A percentile compares a stretch with the other conserved stretches of the same genome.
phyloP scores from a whole-genome alignment of 2,888 invertebrate genomes.

The Sminthurinus aureus region DNA sequence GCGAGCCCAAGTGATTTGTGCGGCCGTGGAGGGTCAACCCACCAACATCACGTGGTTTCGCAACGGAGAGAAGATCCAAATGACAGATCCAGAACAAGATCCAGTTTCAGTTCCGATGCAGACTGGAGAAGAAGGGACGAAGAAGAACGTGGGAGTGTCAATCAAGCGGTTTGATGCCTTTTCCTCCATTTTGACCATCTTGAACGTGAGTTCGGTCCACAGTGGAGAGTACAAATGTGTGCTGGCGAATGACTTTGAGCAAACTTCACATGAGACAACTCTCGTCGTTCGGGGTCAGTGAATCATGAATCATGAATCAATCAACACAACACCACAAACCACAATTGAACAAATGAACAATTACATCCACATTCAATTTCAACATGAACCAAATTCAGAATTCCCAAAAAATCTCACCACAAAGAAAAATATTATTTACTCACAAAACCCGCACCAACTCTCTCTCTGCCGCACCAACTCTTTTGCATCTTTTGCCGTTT shows the following conservation, averaged over 20 bases:
- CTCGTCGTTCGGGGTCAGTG: slow-evolving; percentile 69
- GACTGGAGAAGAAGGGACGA: not conserved
- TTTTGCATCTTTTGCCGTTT: slow-evolving; percentile 27
- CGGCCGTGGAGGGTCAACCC: slow-evolving; percentile 60
- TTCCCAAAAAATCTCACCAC: not conserved
- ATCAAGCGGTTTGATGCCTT: slow-evolving; percentile 70
- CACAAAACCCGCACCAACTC: not conserved
- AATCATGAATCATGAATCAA: not conserved
- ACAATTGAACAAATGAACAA: not conserved
- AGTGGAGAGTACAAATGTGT: slow-evolving; percentile 71
- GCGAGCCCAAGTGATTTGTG: slow-evolving; percentile 62
- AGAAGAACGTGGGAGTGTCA: slow-evolving; percentile 64
- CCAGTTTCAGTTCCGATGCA: not conserved
- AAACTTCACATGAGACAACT: slow-evolving; percentile 69
- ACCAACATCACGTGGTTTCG: slow-evolving; percentile 28
- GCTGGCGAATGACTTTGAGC: slow-evolving; percentile 70
- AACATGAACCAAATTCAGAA: not conserved
- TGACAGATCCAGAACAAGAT: not conserved
- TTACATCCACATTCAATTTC: not conserved
- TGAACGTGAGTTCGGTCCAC: slow-evolving; percentile 68
- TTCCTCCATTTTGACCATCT: slow-evolving; percentile 70
- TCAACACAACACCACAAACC: not conserved
- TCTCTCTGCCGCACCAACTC: not conserved
- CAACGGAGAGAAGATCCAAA: not conserved
- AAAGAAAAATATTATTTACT: not conserved